phyloP scores from a whole-genome alignment of 2,113 vertebrate species.

The Serinus canaria region DNA sequence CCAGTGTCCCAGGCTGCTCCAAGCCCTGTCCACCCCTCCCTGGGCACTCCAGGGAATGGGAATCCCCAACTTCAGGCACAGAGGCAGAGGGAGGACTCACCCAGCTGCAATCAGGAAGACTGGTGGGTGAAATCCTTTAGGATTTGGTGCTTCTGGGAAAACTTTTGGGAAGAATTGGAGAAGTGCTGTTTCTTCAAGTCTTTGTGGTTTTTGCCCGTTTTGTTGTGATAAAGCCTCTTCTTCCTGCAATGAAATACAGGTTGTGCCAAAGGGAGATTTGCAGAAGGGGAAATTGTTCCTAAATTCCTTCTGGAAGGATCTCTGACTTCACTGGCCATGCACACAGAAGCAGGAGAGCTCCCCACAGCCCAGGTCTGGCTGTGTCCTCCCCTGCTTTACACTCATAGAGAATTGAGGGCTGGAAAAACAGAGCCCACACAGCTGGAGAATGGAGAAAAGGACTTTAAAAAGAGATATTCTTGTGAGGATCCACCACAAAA shows the following conservation, averaged over 20 bases:
- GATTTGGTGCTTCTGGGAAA: slow-evolving; percentile 1
- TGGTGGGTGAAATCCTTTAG: slow-evolving; percentile 39
- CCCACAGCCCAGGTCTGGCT: rapidly evolving
- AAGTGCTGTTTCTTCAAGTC: slow-evolving; percentile 48
- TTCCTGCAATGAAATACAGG: slow-evolving; percentile 33
- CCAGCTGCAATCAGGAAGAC: slow-evolving; percentile 51
- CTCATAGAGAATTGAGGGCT: background rate
- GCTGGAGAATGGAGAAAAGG: background rate
- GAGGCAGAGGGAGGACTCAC: background rate
- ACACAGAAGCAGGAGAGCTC: background rate
- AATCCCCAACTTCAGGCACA: background rate
- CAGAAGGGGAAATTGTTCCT: background rate
- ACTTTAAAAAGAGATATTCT: background rate
- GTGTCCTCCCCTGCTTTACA: background rate
- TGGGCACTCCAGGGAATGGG: background rate
- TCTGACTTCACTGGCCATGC: background rate
- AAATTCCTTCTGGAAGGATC: background rate
- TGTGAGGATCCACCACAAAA: background rate
- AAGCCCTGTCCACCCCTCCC: background rate
- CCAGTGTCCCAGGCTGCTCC: rapidly evolving
- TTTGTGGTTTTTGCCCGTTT: background rate
- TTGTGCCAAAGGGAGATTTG: background rate
- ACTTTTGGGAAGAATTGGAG: background rate
- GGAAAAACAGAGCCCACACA: background rate
- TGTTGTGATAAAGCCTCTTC: slow-evolving; percentile 42